phyloP scores from a whole-genome alignment of 1,140 invertebrate genomes.

The Drosophila pectinifera region DNA sequence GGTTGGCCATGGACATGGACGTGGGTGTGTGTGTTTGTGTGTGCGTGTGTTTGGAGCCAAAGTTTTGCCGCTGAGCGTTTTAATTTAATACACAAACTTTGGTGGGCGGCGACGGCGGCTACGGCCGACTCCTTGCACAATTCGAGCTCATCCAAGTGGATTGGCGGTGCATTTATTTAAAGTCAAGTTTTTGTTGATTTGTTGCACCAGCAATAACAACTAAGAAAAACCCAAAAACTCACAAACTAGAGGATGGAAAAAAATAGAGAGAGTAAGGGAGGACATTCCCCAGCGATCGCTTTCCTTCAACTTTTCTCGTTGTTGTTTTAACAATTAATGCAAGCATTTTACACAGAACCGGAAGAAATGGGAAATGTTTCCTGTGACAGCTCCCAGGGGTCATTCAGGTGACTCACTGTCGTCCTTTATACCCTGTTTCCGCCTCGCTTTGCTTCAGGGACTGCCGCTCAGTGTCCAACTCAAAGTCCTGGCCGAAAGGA shows the following conservation, averaged over 20 bases:
- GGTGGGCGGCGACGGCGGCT: slow-evolving; percentile 30
- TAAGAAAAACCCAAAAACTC: background rate
- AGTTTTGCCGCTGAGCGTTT: slow-evolving; percentile 72
- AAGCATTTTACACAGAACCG: slow-evolving; percentile 35
- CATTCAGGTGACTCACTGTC: slow-evolving; percentile 33
- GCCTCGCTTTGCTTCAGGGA: slow-evolving; percentile 12
- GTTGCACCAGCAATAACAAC: slow-evolving; percentile 26
- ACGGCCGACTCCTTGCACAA: slow-evolving; percentile 14
- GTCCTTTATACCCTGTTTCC: background rate
- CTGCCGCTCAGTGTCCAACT: slow-evolving; percentile 4
- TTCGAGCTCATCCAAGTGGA: slow-evolving; percentile 62
- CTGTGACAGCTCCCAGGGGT: slow-evolving; percentile 41
- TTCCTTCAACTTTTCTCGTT: slow-evolving; percentile 1
- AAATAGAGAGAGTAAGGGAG: background rate
- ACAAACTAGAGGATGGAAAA: background rate
- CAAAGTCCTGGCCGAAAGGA: slow-evolving; percentile 30
- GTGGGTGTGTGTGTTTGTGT: slow-evolving; percentile 13
- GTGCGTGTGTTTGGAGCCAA: slow-evolving; percentile 38
- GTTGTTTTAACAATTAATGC: slow-evolving; percentile 57
- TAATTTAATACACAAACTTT: slow-evolving; percentile 83
- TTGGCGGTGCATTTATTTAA: slow-evolving; percentile 76
- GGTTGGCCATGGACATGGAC: slow-evolving; percentile 19
- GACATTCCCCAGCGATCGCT: slow-evolving; percentile 41
- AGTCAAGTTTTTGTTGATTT: slow-evolving; percentile 73
- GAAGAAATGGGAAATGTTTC: slow-evolving; percentile 23